Evolutionary conservation across 2,888 invertebrate genomes (phyloP).

Genomic region (Matsumyia berberina): DNA sequence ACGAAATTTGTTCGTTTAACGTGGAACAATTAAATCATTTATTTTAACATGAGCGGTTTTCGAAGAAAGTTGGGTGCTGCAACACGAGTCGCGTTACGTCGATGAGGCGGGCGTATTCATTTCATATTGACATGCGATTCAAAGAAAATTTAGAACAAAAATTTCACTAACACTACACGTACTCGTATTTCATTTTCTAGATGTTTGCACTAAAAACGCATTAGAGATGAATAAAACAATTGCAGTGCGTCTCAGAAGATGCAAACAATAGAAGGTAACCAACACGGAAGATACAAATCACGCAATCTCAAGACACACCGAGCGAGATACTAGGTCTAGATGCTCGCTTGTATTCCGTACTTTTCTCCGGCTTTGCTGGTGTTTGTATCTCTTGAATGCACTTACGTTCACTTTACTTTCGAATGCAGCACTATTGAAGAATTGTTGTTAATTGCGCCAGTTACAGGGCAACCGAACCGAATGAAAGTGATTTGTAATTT

Average conservation of each 20-base stretch:
- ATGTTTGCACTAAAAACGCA: conserved; percentile 65
- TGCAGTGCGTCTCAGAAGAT: conserved; percentile 4
- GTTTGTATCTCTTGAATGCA: conserved; percentile 24
- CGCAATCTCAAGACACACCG: conserved; percentile 23
- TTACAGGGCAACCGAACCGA: conserved; percentile 1
- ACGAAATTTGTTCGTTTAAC: conserved; percentile 6
- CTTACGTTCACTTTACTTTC: conserved; percentile 33
- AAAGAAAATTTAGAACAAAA: conserved; percentile 51
- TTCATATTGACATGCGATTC: conserved; percentile 44
- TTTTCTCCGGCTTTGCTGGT: neutral
- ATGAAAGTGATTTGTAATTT: conserved; percentile 39
- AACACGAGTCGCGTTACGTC: too few relatives aligned
- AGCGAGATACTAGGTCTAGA: conserved; percentile 1
- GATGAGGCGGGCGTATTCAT: conserved; percentile 47
- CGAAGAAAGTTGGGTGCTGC: conserved; percentile 57
- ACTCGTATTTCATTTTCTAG: conserved; percentile 57
- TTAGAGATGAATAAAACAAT: conserved; percentile 21
- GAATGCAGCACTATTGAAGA: conserved; percentile 35
- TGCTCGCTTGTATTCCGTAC: neutral
- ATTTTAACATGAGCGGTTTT: conserved; percentile 30
- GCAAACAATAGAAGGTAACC: conserved; percentile 12
- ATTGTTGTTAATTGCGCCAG: conserved; percentile 27
- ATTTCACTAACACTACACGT: conserved; percentile 52
- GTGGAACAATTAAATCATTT: conserved; percentile 6
- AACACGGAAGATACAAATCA: conserved; percentile 53